These are phyloP conservation scores for Dinomys branickii DNA, from an alignment of 2,113 vertebrate species.

Conservation along the genomic window DNA sequence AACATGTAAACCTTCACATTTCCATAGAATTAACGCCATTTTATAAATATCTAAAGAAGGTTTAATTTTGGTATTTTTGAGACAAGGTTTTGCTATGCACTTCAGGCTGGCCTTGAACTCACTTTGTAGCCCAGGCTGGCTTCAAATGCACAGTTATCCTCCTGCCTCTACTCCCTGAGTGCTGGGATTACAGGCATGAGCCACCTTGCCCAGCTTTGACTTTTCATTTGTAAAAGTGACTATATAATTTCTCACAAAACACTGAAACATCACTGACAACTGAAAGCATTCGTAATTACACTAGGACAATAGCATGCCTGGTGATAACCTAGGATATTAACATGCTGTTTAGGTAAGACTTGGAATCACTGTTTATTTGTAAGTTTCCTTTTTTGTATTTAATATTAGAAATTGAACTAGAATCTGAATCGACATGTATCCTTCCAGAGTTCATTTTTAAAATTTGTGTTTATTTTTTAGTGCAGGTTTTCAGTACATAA, in stretches of 20 bases:
- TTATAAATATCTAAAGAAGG: too few relatives aligned
- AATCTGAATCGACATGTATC: neutral
- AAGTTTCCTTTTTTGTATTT: neutral
- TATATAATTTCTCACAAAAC: neutral
- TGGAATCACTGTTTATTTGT: neutral
- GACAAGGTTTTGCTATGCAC: too few relatives aligned
- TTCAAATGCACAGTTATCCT: too few relatives aligned
- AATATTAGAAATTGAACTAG: neutral
- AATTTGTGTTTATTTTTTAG: neutral
- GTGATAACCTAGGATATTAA: accelerated
- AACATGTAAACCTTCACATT: too few relatives aligned
- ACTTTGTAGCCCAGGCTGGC: too few relatives aligned
- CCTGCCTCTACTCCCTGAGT: too few relatives aligned
- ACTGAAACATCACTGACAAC: neutral
- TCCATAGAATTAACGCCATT: too few relatives aligned
- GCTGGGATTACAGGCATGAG: too few relatives aligned
- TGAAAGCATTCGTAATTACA: neutral
- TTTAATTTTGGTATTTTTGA: too few relatives aligned
- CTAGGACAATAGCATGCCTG: neutral
- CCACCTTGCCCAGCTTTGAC: too few relatives aligned
- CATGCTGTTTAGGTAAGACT: neutral
- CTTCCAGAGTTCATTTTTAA: neutral
- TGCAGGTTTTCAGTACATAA: neutral
- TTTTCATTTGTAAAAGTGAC: too few relatives aligned
- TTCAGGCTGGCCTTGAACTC: too few relatives aligned